phyloP scores from a whole-genome alignment of 2,113 vertebrate species.

The Conger conger region DNA sequence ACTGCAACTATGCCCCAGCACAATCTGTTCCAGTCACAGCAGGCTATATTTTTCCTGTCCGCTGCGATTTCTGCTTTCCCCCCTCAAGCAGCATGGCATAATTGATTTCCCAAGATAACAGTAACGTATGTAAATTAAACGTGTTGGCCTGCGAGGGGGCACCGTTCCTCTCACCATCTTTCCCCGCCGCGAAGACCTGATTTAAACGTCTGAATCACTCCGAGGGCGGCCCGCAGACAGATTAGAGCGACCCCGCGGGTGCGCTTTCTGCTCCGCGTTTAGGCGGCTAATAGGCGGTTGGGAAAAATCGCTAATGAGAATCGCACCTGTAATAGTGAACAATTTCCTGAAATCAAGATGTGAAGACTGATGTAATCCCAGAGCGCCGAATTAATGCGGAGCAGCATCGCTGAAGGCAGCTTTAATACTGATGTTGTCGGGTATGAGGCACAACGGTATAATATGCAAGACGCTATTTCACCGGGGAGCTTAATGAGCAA shows the following conservation, averaged over 20 bases:
- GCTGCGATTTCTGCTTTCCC: background rate
- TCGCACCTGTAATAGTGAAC: background rate
- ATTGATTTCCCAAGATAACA: conserved; percentile 31
- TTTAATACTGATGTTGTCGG: background rate
- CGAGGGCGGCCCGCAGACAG: background rate
- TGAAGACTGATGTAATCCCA: background rate
- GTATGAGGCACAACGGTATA: background rate
- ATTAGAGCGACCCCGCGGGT: background rate
- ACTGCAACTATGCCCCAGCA: background rate
- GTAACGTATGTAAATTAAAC: conserved; percentile 43
- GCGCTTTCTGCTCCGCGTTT: conserved; percentile 3
- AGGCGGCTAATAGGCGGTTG: conserved; percentile 4
- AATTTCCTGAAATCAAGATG: background rate
- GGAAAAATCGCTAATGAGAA: background rate
- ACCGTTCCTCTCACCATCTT: conserved; percentile 13
- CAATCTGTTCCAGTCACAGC: background rate
- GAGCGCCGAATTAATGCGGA: background rate
- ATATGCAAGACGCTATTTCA: no score
- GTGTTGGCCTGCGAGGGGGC: conserved; percentile 26
- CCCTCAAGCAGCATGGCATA: conserved; percentile 6
- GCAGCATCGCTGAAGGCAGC: background rate
- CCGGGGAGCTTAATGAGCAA: no score
- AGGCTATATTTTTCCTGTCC: background rate
- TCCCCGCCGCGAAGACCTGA: conserved; percentile 4
- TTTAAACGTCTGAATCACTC: conserved; percentile 2